Evolutionary conservation across 92 coral and sea anemone genomes (phyloP).

Genomic region (Desmophyllum pertusum): DNA sequence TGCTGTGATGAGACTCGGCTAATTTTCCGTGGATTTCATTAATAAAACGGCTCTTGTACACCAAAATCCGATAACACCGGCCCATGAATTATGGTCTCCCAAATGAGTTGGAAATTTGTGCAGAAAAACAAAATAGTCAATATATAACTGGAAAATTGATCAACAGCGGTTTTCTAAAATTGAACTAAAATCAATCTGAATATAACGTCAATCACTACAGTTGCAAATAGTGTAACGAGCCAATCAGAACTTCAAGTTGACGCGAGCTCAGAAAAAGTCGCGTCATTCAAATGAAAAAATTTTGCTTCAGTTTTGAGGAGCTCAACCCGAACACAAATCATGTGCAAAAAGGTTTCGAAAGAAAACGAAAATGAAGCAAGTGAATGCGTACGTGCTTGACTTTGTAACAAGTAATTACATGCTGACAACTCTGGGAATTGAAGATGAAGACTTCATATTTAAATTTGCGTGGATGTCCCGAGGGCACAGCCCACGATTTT

Average conservation of each 20-base stretch:
- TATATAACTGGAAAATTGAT: background rate
- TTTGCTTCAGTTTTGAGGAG: background rate
- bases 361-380: background rate
- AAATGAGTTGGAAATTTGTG: no score
- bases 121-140: no score
- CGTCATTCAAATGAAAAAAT: background rate
- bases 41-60: no score
- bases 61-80: no score
- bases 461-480: background rate
- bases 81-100: no score
- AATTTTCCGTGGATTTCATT: no score
- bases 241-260: background rate
- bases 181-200: background rate
- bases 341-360: background rate
- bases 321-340: background rate
- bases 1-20: no score
- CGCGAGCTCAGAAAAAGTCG: background rate
- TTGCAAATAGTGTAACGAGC: background rate
- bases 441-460: background rate
- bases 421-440: background rate
- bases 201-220: background rate
- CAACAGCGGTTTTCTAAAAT: background rate
- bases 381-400: background rate
- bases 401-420: background rate
- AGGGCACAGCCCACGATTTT: background rate